These are phyloP conservation scores for Brenthis hecate DNA, from an alignment of 2,888 invertebrate species.

Conservation along the genomic window DNA sequence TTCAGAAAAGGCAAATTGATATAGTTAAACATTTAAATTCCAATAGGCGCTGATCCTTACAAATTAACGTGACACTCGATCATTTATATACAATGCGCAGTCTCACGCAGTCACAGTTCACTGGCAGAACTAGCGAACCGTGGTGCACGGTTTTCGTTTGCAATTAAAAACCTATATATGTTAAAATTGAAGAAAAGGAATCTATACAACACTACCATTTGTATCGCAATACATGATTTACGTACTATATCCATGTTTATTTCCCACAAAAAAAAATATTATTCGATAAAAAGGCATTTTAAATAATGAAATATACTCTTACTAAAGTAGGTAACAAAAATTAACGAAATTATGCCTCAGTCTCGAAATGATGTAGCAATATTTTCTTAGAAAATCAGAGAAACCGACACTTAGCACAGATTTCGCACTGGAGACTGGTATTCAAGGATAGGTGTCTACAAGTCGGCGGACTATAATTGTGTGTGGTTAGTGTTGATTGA, in stretches of 20 bases:
- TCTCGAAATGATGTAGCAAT: conserved; percentile 25
- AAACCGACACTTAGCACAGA: conserved; percentile 35
- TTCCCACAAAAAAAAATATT: too few species aligned
- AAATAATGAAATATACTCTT: too few species aligned
- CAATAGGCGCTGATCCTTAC: neutral
- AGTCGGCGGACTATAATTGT: conserved; percentile 43
- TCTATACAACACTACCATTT: neutral
- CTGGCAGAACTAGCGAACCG: conserved; percentile 49
- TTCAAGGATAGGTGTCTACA: conserved; percentile 41
- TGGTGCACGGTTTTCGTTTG: conserved; percentile 51
- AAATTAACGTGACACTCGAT: conserved; percentile 23
- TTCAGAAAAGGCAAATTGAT: too few species aligned
- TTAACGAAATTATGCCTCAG: neutral
- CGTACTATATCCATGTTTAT: too few species aligned
- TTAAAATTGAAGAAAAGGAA: conserved; percentile 24
- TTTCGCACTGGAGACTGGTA: conserved; percentile 34
- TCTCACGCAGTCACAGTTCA: conserved; percentile 41
- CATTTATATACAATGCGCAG: conserved; percentile 33
- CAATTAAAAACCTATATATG: conserved; percentile 66
- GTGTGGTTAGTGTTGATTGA: conserved; percentile 46
- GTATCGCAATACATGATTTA: too few species aligned
- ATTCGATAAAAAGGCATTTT: too few species aligned
- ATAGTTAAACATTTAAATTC: too few species aligned
- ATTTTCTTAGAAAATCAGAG: conserved; percentile 34
- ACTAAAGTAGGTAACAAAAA: too few species aligned